These are phyloP conservation scores for Mirounga angustirostris DNA, from an alignment of 2,113 vertebrate genomes.

Conservation along the genomic window DNA sequence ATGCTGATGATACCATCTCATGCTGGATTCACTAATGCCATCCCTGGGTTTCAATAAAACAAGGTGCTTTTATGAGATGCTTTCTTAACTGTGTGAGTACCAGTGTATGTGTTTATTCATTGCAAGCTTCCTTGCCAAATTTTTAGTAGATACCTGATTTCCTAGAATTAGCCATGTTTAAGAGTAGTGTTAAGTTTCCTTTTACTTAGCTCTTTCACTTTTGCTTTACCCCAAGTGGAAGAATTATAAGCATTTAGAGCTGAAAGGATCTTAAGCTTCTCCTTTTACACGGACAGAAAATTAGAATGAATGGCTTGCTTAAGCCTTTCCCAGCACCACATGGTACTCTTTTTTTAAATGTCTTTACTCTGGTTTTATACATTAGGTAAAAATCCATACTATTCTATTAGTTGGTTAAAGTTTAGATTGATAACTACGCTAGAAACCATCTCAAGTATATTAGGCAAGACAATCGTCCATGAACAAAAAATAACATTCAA, in stretches of 20 bases:
- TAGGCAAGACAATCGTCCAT: neutral
- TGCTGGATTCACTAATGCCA: neutral
- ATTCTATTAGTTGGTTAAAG: neutral
- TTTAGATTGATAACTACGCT: neutral
- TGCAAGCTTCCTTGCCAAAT: neutral
- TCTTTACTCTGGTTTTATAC: neutral
- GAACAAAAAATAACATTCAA: neutral
- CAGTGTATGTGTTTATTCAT: neutral
- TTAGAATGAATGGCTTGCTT: neutral
- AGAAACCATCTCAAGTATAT: neutral
- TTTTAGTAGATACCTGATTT: neutral
- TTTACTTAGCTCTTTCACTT: constrained; percentile 38
- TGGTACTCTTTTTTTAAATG: neutral
- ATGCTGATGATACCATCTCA: neutral
- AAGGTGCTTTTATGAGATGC: too few relatives aligned
- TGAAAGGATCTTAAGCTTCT: neutral
- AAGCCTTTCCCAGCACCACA: neutral
- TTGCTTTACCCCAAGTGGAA: neutral
- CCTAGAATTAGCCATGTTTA: neutral
- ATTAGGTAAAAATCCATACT: neutral
- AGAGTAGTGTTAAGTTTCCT: neutral
- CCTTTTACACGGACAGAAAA: neutral
- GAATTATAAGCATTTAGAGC: neutral
- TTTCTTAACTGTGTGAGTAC: neutral
- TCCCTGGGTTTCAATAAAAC: neutral